phyloP scores from a whole-genome alignment of 2,113 vertebrate genomes.

The Pandion haliaetus region DNA sequence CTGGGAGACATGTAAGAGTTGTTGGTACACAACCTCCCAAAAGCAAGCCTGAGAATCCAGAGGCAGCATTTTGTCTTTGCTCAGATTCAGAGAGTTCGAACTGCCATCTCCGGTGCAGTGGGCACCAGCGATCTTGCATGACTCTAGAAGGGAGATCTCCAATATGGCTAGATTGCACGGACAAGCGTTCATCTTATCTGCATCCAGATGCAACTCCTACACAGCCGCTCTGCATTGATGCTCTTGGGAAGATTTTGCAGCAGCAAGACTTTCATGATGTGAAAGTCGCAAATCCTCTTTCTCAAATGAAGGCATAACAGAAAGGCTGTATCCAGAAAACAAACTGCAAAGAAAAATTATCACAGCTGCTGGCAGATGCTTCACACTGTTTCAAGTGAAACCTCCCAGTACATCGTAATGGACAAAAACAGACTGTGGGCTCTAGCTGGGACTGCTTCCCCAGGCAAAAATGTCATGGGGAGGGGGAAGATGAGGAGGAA shows the following conservation, averaged over 20 bases:
- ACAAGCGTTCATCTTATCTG: rapidly evolving
- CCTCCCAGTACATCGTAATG: background rate
- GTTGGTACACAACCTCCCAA: background rate
- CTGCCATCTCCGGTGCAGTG: background rate
- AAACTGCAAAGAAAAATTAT: background rate
- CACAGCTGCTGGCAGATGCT: background rate
- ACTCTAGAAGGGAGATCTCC: background rate
- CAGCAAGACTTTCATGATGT: background rate
- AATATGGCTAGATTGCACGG: rapidly evolving
- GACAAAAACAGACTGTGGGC: background rate
- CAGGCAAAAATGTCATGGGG: background rate
- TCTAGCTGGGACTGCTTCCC: background rate
- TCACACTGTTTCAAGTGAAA: background rate
- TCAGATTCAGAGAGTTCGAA: background rate
- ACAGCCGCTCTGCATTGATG: background rate
- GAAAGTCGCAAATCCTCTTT: background rate
- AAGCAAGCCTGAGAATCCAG: background rate
- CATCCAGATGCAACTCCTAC: background rate
- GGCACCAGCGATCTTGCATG: rapidly evolving
- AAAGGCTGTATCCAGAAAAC: background rate
- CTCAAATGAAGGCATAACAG: background rate
- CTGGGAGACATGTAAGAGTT: background rate
- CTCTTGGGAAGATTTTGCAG: background rate
- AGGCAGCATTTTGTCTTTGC: background rate
- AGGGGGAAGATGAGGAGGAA: background rate